These are phyloP conservation scores for Hypotaenidia philippensis DNA, from an alignment of 2,797 vertebrate genomes.

Conservation along the genomic window DNA sequence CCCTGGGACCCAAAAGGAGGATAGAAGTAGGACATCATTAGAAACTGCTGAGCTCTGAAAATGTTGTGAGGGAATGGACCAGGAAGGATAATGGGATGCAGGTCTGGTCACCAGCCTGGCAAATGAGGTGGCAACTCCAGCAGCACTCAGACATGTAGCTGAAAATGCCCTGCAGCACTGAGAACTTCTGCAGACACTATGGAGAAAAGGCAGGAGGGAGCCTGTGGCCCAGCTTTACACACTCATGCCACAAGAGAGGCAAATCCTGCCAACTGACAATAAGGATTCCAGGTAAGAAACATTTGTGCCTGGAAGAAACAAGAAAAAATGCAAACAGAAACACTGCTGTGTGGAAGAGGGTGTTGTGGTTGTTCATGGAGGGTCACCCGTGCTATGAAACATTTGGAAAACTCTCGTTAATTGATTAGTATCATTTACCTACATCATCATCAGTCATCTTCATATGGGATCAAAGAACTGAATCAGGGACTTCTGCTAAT, in stretches of 20 bases:
- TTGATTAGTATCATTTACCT: background rate
- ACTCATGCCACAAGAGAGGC: background rate
- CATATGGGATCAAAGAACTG: background rate
- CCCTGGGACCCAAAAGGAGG: background rate
- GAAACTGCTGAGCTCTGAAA: constrained; percentile 4
- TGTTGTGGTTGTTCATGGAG: background rate
- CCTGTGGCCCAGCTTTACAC: background rate
- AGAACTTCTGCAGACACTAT: background rate
- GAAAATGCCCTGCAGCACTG: constrained; percentile 48
- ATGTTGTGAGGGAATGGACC: constrained; percentile 1
- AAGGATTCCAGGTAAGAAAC: background rate
- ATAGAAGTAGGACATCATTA: background rate
- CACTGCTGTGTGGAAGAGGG: background rate
- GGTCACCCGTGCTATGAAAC: background rate
- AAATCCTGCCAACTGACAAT: background rate
- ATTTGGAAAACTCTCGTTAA: background rate
- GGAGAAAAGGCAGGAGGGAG: background rate
- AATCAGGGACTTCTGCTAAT: background rate
- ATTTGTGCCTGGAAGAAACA: background rate
- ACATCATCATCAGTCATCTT: background rate
- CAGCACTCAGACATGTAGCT: background rate
- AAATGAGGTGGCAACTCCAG: constrained; percentile 44
- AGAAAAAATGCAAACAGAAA: background rate
- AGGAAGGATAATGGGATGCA: constrained; percentile 10
- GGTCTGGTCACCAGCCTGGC: constrained; percentile 19